Base-by-base conservation (phyloP, 2,113 vertebrate genomes). In the Pituophis catenifer region DNA sequence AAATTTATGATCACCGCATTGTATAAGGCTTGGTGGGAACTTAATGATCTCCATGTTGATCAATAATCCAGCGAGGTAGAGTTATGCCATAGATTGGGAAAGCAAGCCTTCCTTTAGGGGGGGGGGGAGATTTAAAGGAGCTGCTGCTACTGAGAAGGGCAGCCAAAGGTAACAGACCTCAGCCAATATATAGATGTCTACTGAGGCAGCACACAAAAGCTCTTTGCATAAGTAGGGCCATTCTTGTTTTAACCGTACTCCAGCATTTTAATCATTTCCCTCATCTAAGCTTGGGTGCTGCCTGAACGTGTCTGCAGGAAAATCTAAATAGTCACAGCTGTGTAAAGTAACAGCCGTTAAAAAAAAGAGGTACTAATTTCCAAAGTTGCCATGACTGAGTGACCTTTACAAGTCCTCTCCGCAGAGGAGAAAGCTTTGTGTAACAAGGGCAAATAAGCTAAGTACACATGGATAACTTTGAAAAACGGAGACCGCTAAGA, bases 11-110 rank as follows among this genome's bases (percentile, higher is more conserved):
- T 85, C 53, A 8, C 50, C 85, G 2, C 5, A 52, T 89, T 90
- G 94, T 0, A 38, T n/a, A 55, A 62, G 3, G 21, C 87, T 57
- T 91, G 1, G 38, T 96, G 89, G 89, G 90, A 94, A 70, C 10
- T 91, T 55, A 94, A 59, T 93, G 48, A 94, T 93, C 26, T 93
- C 55, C 53, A 90, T 93, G 58, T 75, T 3, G 90, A 95, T 86
- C 86, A 87, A 29, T 5, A 93, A 94, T 57, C 33, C 88, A 58
- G 93, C 59, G 9, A 93, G 93, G 53, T 23, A 53, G 24, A 38
- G 91, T 94, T 48, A 44, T 93, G 91, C 38, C 75, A 93, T 13
- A n/a, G 57, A 19, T 8, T 24, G 65, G 89, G 70, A 94, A 94
- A 88, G 11, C 62, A 87, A 23, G 88, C 50, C 54, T 26, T 10